Percentiles rank a stretch among this genome's conserved stretches.
phyloP scores from a whole-genome alignment of 2,113 vertebrate genomes.

The Saguinus imperator region DNA sequence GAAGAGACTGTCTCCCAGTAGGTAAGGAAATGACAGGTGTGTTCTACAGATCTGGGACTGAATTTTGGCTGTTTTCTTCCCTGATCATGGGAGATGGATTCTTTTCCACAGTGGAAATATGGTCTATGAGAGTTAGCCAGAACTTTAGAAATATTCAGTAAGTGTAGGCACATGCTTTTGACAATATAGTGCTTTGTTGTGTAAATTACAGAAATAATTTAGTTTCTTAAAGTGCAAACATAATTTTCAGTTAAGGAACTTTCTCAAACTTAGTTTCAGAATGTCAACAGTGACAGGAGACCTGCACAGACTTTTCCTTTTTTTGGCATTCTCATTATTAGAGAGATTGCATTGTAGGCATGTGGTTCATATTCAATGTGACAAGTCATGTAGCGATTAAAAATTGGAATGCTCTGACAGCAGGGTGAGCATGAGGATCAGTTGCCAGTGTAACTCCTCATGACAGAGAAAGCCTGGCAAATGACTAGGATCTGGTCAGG shows the following conservation, averaged over 20 bases:
- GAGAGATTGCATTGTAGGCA: constrained; percentile 89
- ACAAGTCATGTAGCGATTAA: constrained; percentile 97
- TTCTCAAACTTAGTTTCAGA: constrained; percentile 58
- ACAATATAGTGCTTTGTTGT: background rate
- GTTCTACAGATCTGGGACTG: background rate
- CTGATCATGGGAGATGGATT: background rate
- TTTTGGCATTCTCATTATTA: constrained; percentile 88
- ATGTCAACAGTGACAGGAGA: constrained; percentile 58
- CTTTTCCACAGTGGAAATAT: constrained; percentile 14
- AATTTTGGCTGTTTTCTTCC: background rate
- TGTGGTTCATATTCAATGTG: constrained; percentile 92
- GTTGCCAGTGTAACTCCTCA: constrained; percentile 94
- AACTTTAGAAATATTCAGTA: background rate
- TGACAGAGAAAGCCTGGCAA: constrained; percentile 96
- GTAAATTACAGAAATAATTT: constrained; percentile 6
- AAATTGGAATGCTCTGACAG: constrained; percentile 98
- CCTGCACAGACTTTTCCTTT: constrained; percentile 74
- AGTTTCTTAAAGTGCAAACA: background rate
- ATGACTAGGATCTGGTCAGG: constrained; percentile 91
- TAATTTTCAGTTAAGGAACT: background rate
- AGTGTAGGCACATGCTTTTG: background rate
- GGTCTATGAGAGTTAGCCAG: background rate
- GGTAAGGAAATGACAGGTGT: constrained; percentile 56
- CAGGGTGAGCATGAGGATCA: constrained; percentile 96
- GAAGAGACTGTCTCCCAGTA: background rate